Conservation (phyloP, 2,797 vertebrate genomes). For the Lepilemur septentrionalis region DNA sequence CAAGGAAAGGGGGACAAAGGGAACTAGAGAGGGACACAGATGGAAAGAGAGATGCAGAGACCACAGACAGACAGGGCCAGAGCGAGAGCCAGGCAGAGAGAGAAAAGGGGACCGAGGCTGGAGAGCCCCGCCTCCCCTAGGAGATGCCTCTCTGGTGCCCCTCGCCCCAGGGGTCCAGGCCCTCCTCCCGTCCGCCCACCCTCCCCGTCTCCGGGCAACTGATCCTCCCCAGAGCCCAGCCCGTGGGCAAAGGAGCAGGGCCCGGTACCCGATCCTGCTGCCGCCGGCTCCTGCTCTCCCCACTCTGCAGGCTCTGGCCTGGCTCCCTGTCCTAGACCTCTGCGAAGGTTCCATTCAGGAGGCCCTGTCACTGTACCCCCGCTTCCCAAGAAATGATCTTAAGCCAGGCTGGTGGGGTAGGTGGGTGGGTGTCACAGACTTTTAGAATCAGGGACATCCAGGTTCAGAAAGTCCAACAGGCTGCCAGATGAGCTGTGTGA, state of each 20-base stretch:
- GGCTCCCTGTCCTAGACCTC: not conserved
- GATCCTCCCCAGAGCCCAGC: conserved; percentile 42
- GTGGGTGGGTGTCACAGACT: not conserved
- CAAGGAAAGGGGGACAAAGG: not conserved
- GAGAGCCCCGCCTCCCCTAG: not conserved
- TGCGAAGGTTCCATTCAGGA: not conserved
- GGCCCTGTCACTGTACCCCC: not conserved
- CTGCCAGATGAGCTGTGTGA: conserved; percentile 44
- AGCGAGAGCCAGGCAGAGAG: not conserved
- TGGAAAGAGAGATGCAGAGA: not conserved
- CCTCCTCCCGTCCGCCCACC: not conserved
- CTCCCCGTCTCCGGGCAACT: not conserved
- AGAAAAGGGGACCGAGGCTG: not conserved
- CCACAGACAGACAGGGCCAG: not conserved
- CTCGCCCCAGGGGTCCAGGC: not conserved
- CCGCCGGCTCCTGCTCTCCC: not conserved
- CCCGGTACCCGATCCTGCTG: conserved; percentile 23
- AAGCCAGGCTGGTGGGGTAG: not conserved
- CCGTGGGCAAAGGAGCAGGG: not conserved
- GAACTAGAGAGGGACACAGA: not conserved
- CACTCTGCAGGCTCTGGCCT: not conserved
- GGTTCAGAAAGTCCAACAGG: not conserved
- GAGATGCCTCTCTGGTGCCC: not conserved
- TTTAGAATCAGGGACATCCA: not conserved
- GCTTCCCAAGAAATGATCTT: not conserved